Percentiles rank a stretch among this genome's conserved stretches.
These are phyloP conservation scores for Allobates femoralis DNA, from an alignment of 2,797 vertebrate species.

Conservation along the genomic window DNA sequence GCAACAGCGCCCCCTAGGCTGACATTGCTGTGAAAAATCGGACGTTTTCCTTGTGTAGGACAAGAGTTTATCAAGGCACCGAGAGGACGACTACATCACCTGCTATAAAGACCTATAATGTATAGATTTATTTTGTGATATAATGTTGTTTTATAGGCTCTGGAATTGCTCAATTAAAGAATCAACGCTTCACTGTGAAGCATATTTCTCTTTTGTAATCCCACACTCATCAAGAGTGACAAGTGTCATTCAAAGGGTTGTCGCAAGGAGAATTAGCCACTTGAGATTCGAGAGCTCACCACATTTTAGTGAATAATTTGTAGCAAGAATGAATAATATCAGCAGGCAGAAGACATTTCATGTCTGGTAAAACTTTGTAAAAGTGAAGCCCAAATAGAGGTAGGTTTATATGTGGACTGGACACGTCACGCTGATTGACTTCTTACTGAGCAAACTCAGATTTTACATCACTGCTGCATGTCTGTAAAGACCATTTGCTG, in stretches of 20 bases:
- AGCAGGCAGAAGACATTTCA: neutral
- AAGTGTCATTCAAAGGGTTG: conserved; percentile 58
- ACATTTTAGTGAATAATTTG: conserved; percentile 4
- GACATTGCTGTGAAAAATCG: neutral
- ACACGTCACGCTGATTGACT: too few relatives aligned
- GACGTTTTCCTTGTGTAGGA: neutral
- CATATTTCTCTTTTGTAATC: conserved; percentile 45
- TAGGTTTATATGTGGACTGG: too few relatives aligned
- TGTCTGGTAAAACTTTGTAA: neutral
- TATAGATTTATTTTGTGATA: conserved; percentile 38
- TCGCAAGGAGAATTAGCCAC: conserved; percentile 57
- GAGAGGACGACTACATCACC: conserved; percentile 7
- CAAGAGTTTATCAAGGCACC: neutral
- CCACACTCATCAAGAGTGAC: conserved; percentile 48
- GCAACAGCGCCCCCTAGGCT: conserved; percentile 6
- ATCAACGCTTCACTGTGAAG: conserved; percentile 10
- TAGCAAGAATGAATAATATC: neutral
- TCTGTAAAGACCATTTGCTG: too few relatives aligned
- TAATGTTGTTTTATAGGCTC: conserved; percentile 35
- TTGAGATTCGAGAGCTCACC: conserved; percentile 34
- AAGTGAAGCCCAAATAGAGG: neutral
- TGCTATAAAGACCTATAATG: conserved; percentile 10
- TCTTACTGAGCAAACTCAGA: too few relatives aligned
- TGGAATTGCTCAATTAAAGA: conserved; percentile 30
- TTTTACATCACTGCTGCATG: too few relatives aligned